A percentile compares a stretch with the other conserved stretches of the same genome.
These are phyloP conservation scores for Zeugodacus cucurbitae DNA, from an alignment of 1,140 invertebrate species.

Conservation along the genomic window DNA sequence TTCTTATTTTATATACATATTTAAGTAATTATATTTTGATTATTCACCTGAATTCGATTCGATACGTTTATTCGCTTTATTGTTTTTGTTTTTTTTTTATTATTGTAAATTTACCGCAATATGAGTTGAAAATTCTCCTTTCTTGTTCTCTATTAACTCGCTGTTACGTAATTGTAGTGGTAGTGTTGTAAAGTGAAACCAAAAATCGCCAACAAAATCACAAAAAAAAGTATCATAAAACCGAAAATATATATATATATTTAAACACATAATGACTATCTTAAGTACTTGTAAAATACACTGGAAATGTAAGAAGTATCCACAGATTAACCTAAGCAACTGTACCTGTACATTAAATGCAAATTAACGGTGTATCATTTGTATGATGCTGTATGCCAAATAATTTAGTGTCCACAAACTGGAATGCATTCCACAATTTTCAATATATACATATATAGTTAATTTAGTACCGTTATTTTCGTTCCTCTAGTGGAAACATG, in stretches of 20 bases:
- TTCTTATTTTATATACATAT: not conserved
- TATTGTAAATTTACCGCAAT: not conserved
- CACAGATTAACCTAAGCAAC: not conserved
- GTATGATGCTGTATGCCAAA: not conserved
- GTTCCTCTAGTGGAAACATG: not conserved
- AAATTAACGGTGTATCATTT: not conserved
- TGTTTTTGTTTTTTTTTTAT: not conserved
- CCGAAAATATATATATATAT: not conserved
- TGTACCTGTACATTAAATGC: not conserved
- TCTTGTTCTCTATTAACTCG: constrained; percentile 6
- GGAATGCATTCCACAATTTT: constrained; percentile 20
- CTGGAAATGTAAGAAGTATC: not conserved
- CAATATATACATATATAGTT: not conserved
- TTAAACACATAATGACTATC: not conserved
- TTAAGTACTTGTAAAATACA: constrained; percentile 15
- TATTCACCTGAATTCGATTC: constrained; percentile 6
- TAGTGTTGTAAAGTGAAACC: constrained; percentile 31
- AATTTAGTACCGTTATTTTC: not conserved
- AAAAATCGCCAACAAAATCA: not conserved
- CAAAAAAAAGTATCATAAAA: not conserved
- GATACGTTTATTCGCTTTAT: not conserved
- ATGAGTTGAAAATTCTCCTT: constrained; percentile 1
- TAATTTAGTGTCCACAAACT: not conserved
- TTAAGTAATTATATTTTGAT: constrained; percentile 12
- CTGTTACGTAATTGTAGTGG: constrained; percentile 26